A percentile compares a stretch with the other conserved stretches of the same genome.
Evolutionary conservation across 2,888 invertebrate species (phyloP).

Genomic region (Caenorhabditis zanzibari): DNA sequence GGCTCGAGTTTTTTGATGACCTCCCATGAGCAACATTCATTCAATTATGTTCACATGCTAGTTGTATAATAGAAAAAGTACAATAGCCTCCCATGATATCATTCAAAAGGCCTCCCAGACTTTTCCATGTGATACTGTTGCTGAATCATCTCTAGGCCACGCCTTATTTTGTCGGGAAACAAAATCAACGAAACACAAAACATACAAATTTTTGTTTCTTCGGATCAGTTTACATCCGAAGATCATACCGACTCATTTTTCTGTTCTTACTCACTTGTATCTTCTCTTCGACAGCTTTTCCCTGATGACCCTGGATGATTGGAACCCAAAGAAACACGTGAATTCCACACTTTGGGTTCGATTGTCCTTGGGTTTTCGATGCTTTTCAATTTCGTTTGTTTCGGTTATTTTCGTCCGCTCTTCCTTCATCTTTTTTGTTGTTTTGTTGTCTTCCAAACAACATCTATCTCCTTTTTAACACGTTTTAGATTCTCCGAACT

Average conservation of each 20-base stretch:
- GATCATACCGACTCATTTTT: slow-evolving; percentile 33
- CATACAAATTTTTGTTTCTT: not conserved
- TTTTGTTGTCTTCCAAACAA: slow-evolving; percentile 10
- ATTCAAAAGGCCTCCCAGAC: slow-evolving; percentile 3
- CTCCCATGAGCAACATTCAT: not conserved
- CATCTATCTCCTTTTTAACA: not conserved
- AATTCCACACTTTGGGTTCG: slow-evolving; percentile 53
- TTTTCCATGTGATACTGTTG: slow-evolving; percentile 29
- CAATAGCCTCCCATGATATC: not conserved
- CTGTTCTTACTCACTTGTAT: slow-evolving; percentile 19
- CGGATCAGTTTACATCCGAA: slow-evolving; percentile 27
- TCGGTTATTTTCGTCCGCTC: slow-evolving; percentile 18
- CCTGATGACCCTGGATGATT: slow-evolving; percentile 27
- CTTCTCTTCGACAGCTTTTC: not conserved
- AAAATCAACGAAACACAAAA: slow-evolving; percentile 20
- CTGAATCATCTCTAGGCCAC: slow-evolving; percentile 3
- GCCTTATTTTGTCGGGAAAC: not conserved
- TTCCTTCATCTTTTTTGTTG: slow-evolving; percentile 16
- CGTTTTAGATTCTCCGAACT: slow-evolving; percentile 39
- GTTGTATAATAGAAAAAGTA: not conserved
- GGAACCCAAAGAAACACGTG: slow-evolving; percentile 41
- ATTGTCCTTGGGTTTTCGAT: slow-evolving; percentile 37
- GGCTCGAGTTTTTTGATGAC: no score
- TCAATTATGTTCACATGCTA: not conserved
- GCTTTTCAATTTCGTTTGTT: slow-evolving; percentile 24